Evolutionary conservation across 2,113 vertebrate genomes (phyloP), one percentile per base, ranked within the genome.

Genomic region (Pedionomus torquatus): DNA sequence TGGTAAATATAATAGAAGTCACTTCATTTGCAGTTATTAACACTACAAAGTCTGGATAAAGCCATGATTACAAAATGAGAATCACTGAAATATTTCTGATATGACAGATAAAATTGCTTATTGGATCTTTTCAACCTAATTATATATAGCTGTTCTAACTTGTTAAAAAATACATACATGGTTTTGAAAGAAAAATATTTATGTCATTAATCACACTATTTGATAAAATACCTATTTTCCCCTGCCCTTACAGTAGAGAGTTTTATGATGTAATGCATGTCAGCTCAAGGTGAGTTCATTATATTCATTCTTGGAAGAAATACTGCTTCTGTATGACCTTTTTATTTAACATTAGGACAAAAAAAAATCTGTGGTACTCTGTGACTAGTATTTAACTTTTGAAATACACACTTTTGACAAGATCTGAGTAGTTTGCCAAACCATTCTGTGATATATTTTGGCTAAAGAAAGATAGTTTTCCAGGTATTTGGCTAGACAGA

Each of bases 381-480:
- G 7, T 76, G 20, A 90, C 8, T 58, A 76, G 41, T 66, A 87
- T 79, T n/a, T 85, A 11, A 89, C 48, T 21, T 96, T 90, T 82
- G 24, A 93, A 86, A 61, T 95, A 75, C 4, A 81, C 4, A 54
- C 13, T 89, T 94, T 48, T 49, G 37, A 69, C 44, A 86, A 20
- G 25, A 19, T 84, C 95, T 84, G 54, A 88, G 16, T 75, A 77
- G 52, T 61, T 87, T 88, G 7, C 48, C 83, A 96, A 92, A 72
- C 2, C 3, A 68, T 54, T 94, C 6, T 91, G n/a, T 95, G 44
- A 76, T 58, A 63, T 81, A n/a, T 91, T 94, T 97, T 92, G 57
- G 74, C 66, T 87, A 72, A 51, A 79, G 28, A 83, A 95, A 79
- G 41, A 89, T 37, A 51, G 4, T 70, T 80, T 96, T 51, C 11